Conservation (phyloP, 2,113 vertebrate species). For the Sylvilagus bachmani region DNA sequence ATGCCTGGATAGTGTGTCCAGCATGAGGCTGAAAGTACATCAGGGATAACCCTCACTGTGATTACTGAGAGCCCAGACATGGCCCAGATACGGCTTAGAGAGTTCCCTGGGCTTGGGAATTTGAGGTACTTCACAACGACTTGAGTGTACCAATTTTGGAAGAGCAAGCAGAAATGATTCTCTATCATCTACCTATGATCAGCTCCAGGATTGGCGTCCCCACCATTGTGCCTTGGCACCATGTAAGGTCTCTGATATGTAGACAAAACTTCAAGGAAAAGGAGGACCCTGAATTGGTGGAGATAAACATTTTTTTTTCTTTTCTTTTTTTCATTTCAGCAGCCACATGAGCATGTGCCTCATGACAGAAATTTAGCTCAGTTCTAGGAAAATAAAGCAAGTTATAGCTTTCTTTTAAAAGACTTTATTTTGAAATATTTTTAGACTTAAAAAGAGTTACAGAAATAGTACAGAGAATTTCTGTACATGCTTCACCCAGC, state of each 20-base stretch:
- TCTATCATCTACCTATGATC: not conserved
- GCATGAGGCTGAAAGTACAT: not conserved
- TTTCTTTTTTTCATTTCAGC: too few species aligned
- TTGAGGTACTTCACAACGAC: not conserved
- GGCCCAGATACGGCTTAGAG: not conserved
- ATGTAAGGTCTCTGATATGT: not conserved
- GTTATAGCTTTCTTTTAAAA: not conserved
- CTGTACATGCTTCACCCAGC: not conserved
- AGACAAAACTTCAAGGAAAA: not conserved
- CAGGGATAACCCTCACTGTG: not conserved
- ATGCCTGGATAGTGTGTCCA: not conserved
- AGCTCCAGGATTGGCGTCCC: not conserved
- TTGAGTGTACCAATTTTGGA: not conserved
- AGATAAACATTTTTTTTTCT: not conserved
- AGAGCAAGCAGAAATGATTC: not conserved
- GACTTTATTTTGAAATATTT: not conserved
- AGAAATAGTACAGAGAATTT: not conserved
- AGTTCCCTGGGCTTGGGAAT: not conserved
- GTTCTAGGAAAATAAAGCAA: not conserved
- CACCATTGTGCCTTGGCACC: too few species aligned
- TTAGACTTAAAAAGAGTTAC: not conserved
- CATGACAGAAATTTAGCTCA: not conserved
- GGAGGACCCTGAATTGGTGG: not conserved
- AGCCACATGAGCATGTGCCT: too few species aligned
- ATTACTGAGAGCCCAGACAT: not conserved